Conservation (phyloP, 2,888 invertebrate species). For the Pandemis heparana region DNA sequence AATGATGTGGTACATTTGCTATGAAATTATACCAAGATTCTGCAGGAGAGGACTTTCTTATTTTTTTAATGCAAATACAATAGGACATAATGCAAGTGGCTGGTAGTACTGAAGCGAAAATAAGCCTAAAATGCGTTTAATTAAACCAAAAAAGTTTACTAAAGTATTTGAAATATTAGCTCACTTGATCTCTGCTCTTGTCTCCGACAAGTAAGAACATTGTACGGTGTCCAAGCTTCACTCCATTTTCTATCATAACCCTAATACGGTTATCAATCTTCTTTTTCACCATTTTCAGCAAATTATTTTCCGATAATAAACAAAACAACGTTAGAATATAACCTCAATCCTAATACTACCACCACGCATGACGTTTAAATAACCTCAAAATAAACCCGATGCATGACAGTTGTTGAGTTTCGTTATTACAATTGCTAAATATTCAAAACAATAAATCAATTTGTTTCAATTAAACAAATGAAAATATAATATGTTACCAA, state of each 20-base stretch:
- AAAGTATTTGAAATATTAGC: constrained; percentile 30
- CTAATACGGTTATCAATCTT: constrained; percentile 99
- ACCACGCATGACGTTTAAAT: constrained; percentile 42
- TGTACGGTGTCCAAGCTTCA: constrained; percentile 94
- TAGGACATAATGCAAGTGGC: not conserved
- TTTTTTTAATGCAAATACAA: not conserved
- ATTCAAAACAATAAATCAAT: not conserved
- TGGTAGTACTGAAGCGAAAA: not conserved
- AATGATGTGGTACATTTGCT: no score
- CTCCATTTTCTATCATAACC: constrained; percentile 98
- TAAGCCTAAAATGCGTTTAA: not conserved
- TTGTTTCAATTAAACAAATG: not conserved
- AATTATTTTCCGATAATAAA: constrained; percentile 40
- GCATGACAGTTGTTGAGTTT: constrained; percentile 25
- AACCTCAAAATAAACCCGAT: constrained; percentile 58
- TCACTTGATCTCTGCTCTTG: constrained; percentile 97
- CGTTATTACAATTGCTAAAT: not conserved
- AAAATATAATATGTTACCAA: no score
- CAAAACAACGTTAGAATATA: constrained; percentile 41
- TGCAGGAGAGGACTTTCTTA: no score
- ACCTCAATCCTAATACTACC: constrained; percentile 27
- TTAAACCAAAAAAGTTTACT: not conserved
- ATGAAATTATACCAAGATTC: no score
- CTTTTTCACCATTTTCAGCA: constrained; percentile 92
- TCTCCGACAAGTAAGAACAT: constrained; percentile 98